Evolutionary conservation across 2,113 vertebrate species (phyloP).

Genomic region (Psilopsiagon aurifrons): DNA sequence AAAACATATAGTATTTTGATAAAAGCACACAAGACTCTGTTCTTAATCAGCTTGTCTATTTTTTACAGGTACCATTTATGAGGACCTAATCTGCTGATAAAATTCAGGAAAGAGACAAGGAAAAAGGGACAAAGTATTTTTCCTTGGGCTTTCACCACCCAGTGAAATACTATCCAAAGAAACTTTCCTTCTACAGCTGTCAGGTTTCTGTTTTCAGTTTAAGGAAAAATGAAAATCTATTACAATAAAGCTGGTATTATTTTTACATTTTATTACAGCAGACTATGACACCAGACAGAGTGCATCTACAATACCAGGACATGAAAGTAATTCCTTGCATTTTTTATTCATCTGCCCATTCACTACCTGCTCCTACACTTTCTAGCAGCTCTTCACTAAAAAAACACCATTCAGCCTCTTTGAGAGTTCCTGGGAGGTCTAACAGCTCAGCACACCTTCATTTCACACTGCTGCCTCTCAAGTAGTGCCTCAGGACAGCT

Average conservation of each 20-base stretch:
- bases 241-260: not conserved
- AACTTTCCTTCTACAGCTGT: not conserved
- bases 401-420: not conserved
- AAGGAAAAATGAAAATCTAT: not conserved
- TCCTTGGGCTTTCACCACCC: not conserved
- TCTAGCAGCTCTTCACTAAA: not conserved
- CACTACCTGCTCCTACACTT: not conserved
- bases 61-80: not conserved
- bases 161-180: not conserved
- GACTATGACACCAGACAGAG: not conserved
- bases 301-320: not conserved
- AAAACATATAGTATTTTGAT: not conserved
- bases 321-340: not conserved
- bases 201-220: not conserved
- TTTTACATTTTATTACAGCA: not conserved
- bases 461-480: not conserved
- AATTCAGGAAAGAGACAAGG: not conserved
- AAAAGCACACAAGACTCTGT: not conserved
- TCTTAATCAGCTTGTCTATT: not conserved
- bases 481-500: not conserved
- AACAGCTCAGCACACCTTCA: not conserved
- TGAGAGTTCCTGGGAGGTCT: not conserved
- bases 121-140: not conserved
- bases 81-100: not conserved
- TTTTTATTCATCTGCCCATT: not conserved